Evolutionary conservation across 2,888 invertebrate genomes (phyloP).

Genomic region (Lasioglossum morio): DNA sequence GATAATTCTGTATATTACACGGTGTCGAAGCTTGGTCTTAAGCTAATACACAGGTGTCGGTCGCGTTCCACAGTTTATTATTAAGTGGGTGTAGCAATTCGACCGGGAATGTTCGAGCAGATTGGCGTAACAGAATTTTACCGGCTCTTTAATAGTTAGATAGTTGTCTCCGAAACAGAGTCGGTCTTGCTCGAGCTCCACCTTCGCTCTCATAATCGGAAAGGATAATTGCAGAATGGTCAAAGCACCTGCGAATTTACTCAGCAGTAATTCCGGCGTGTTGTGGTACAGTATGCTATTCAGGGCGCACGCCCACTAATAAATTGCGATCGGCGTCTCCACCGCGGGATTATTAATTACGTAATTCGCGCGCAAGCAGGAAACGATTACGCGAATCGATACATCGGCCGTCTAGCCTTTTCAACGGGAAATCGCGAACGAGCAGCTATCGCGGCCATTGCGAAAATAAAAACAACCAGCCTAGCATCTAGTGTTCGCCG

Average conservation of each 20-base stretch:
- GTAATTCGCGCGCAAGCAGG: neutral
- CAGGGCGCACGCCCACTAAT: neutral
- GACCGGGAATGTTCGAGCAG: neutral
- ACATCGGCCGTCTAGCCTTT: neutral
- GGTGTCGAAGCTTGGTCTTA: neutral
- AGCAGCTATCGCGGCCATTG: neutral
- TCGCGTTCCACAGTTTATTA: neutral
- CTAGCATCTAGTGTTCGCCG: neutral
- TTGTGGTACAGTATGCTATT: neutral
- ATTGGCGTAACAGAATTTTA: neutral
- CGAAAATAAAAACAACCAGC: neutral
- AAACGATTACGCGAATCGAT: neutral
- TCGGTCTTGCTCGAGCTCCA: neutral
- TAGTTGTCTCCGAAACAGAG: neutral
- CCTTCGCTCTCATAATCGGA: neutral
- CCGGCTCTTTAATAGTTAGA: neutral
- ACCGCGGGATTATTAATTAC: neutral
- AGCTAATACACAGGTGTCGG: neutral
- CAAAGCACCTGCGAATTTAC: neutral
- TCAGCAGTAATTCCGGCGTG: neutral
- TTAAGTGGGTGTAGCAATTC: constrained; percentile 5
- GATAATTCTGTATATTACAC: neutral
- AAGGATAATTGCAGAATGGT: neutral
- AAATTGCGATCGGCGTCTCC: neutral
- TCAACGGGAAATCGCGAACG: neutral